Conservation (phyloP, 37 sponge, comb jelly and placozoan species). For the Crambe crambe region DNA sequence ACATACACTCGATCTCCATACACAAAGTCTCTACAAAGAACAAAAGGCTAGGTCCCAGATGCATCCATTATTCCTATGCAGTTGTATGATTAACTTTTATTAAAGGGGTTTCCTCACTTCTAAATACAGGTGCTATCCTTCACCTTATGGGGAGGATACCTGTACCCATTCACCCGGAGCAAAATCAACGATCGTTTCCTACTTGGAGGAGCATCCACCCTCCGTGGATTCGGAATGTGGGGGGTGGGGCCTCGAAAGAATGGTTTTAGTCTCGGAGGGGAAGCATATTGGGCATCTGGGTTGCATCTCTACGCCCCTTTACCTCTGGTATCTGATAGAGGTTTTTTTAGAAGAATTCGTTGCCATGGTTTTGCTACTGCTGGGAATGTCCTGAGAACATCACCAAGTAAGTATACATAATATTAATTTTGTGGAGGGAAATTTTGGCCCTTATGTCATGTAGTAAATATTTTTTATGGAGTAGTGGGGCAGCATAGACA, state of each 20-base stretch:
- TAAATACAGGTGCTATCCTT: conserved; percentile 36
- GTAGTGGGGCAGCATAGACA: too few species aligned
- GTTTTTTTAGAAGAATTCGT: conserved; percentile 44
- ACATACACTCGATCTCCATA: too few species aligned
- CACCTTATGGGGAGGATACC: conserved; percentile 64
- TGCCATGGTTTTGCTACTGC: conserved; percentile 70
- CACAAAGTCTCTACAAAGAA: too few species aligned
- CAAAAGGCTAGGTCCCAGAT: too few species aligned
- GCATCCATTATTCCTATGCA: too few species aligned
- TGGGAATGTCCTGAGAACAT: conserved; percentile 69
- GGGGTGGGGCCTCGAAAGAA: conserved; percentile 74
- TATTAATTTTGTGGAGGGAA: too few species aligned
- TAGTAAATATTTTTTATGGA: too few species aligned
- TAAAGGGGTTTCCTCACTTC: too few species aligned
- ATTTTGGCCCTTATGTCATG: too few species aligned
- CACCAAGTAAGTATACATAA: too few species aligned
- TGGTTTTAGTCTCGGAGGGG: conserved; percentile 76
- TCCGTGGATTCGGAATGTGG: conserved; percentile 89
- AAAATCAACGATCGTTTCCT: conserved; percentile 72
- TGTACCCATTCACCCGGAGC: conserved; percentile 39
- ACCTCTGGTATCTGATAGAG: conserved; percentile 50
- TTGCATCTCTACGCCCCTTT: conserved; percentile 79
- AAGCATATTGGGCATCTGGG: conserved; percentile 80
- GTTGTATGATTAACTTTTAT: too few species aligned
- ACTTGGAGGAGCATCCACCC: conserved; percentile 79